Evolutionary conservation across 2,888 invertebrate species (phyloP), one percentile per base, ranked within the genome.

Genomic region (Himalopsyche japonica): DNA sequence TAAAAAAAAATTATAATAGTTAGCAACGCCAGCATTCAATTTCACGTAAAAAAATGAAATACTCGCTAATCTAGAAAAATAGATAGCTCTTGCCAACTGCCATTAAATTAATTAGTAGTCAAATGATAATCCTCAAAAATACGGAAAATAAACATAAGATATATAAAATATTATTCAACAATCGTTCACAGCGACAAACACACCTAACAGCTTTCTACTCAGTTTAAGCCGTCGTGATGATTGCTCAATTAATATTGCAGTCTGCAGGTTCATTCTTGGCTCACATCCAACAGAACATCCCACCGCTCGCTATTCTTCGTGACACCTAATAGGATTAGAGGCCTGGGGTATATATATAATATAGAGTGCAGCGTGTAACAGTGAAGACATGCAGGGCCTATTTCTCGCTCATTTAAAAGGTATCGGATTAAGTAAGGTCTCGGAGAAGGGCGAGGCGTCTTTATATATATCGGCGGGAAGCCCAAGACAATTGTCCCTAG

Each of bases 281-380:
- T 37, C 64, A 27, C 24, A 15, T 82, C 79, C 82, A 82, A 34
- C 57, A 49, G 8, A n/a, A 37, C 12, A 64, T 43, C 30, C 79
- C 79, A 47, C n/a, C 79, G n/a, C 30, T 76, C 30, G n/a, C 32
- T 27, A 32, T 76, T 20, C 49, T 34, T 47, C 80, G 49, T 83
- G 83, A 76, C 76, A 80, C 76, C 47, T 83, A 83, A 83, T 83
- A 76, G 80, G 80, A 80, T 83, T 83, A 83, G 15, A 43, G 18
- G 48, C 57, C 49, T 76, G 77, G 82, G 24, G n/a, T n/a, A n/a
- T n/a, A n/a, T n/a, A 82, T 24, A 76, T 32, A 27, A 76, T 64
- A 81, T 37, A 20, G 57, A 24, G 70, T 78, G 64, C 24, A 78
- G 18, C 24, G 12, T 8, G 49, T 20, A 43, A 8, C 30, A 83